These are phyloP conservation scores for Sprattus sprattus DNA, from an alignment of 2,113 vertebrate species.

Conservation along the genomic window DNA sequence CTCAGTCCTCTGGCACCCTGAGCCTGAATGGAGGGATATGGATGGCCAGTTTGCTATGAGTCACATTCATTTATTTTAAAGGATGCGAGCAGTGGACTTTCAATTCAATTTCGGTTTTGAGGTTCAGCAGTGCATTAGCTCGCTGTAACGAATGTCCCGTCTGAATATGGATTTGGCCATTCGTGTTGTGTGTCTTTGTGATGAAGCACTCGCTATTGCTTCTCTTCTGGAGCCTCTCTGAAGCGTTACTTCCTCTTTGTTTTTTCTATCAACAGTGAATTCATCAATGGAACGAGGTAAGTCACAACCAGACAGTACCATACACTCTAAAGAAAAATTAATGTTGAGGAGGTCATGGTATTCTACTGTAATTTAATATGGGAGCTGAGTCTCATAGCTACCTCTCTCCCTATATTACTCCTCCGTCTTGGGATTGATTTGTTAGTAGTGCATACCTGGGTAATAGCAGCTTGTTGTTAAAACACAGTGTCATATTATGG, in stretches of 20 bases:
- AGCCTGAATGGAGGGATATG: neutral
- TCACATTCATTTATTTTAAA: constrained; percentile 13
- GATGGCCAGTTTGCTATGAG: neutral
- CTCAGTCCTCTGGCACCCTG: neutral
- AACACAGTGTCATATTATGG: neutral
- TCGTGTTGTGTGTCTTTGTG: constrained; percentile 25
- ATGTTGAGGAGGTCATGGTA: neutral
- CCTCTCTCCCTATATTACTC: neutral
- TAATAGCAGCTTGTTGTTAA: neutral
- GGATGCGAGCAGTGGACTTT: neutral
- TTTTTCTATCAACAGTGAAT: constrained; percentile 55
- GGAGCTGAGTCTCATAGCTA: neutral
- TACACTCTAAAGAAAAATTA: neutral
- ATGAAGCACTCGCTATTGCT: constrained; percentile 22
- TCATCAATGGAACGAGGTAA: constrained; percentile 72
- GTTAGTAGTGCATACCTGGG: neutral
- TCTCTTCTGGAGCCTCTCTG: constrained; percentile 20
- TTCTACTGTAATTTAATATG: neutral
- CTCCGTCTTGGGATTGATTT: neutral
- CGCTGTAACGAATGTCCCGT: constrained; percentile 22
- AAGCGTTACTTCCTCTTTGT: constrained; percentile 37
- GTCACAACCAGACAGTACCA: constrained; percentile 35
- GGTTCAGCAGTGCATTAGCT: neutral
- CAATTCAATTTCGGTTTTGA: neutral
- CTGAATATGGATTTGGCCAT: constrained; percentile 23